Evolutionary conservation across 2,888 invertebrate genomes (phyloP).

Genomic region (Agrochola litura): DNA sequence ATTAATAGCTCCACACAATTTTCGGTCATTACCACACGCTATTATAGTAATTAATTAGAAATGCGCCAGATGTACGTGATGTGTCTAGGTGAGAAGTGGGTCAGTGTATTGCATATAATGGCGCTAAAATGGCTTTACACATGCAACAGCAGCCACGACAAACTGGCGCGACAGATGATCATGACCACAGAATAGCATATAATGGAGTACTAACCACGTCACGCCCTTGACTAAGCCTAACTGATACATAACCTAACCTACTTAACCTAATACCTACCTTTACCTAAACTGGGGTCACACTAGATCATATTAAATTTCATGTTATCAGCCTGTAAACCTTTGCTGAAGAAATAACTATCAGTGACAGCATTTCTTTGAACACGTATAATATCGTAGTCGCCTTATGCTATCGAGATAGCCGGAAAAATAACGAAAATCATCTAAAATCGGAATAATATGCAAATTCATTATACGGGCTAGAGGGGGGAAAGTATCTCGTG

Average conservation of each 20-base stretch:
- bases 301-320: background rate
- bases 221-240: background rate
- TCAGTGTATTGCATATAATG: constrained; percentile 59
- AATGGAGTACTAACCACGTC: constrained; percentile 7
- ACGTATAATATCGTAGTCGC: background rate
- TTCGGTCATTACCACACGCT: constrained; percentile 34
- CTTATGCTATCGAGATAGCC: background rate
- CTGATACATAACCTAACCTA: background rate
- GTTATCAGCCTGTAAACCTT: background rate
- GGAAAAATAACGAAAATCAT: background rate
- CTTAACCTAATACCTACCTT: background rate
- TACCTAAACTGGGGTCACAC: too few relatives aligned
- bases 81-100: constrained; percentile 68
- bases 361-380: background rate
- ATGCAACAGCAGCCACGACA: constrained; percentile 56
- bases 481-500: background rate
- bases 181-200: constrained; percentile 21
- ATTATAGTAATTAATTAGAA: constrained; percentile 56
- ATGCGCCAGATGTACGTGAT: constrained; percentile 58
- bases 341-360: background rate
- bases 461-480: background rate
- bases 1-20: constrained; percentile 34
- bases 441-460: too few relatives aligned
- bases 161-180: constrained; percentile 32
- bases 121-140: constrained; percentile 60